Conservation (phyloP, 2,888 invertebrate species). For the Brachyopa scutellaris region DNA sequence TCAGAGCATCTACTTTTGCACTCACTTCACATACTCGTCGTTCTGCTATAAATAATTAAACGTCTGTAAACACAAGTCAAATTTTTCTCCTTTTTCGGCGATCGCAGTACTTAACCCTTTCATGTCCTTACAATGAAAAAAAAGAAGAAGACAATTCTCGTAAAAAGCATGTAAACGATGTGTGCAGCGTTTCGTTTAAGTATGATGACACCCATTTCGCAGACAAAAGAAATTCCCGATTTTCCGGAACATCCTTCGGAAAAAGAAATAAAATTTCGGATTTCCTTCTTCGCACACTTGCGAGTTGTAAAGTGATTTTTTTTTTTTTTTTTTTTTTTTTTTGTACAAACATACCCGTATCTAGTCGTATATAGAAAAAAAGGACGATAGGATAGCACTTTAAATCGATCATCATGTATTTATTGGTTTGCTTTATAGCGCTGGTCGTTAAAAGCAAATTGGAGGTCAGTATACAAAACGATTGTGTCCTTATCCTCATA, state of each 20-base stretch:
- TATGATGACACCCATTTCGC: slow-evolving; percentile 3
- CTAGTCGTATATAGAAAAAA: too few relatives aligned
- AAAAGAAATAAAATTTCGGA: slow-evolving; percentile 24
- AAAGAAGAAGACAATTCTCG: too few relatives aligned
- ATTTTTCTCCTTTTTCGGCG: slow-evolving; percentile 36
- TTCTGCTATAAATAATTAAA: slow-evolving; percentile 45
- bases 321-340: too few relatives aligned
- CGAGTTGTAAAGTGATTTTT: not conserved
- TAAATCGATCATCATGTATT: slow-evolving; percentile 37
- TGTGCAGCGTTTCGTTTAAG: not conserved
- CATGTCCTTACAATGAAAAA: slow-evolving; percentile 20
- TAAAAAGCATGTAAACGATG: slow-evolving; percentile 40
- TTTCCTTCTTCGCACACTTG: slow-evolving; percentile 30
- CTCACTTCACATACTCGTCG: too few relatives aligned
- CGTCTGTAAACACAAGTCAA: slow-evolving; percentile 33
- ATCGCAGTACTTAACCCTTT: slow-evolving; percentile 46
- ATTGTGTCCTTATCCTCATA: slow-evolving; percentile 16
- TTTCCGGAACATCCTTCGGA: slow-evolving; percentile 4
- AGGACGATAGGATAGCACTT: too few relatives aligned
- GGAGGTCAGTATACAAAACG: slow-evolving; percentile 34
- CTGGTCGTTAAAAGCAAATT: not conserved
- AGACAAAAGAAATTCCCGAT: slow-evolving; percentile 10
- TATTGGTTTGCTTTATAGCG: slow-evolving; percentile 23
- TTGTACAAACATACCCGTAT: too few relatives aligned
- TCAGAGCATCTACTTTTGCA: too few relatives aligned